These are phyloP conservation scores for Brachionus paranguensis DNA, from an alignment of 1,140 invertebrate species.

Conservation along the genomic window DNA sequence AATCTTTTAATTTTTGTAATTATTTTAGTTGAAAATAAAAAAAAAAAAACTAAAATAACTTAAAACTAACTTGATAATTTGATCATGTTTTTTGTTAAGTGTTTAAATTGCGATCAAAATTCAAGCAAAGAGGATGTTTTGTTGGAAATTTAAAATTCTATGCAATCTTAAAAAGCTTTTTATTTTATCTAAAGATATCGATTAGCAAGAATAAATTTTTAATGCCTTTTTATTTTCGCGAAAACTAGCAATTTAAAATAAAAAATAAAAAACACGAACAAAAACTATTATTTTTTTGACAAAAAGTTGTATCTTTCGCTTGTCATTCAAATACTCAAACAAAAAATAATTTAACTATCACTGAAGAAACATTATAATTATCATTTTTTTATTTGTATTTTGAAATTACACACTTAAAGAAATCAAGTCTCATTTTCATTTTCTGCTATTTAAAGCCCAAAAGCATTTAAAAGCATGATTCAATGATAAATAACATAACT, in stretches of 20 bases:
- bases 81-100: background rate
- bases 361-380: conserved; percentile 3
- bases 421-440: background rate
- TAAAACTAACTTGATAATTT: background rate
- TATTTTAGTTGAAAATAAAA: background rate
- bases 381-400: background rate
- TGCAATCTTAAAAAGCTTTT: background rate
- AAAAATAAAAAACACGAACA: background rate
- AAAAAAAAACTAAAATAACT: background rate
- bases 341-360: background rate
- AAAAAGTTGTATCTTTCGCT: background rate
- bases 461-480: background rate
- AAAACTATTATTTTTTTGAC: background rate
- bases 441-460: background rate
- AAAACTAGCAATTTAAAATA: background rate
- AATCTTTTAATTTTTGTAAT: background rate
- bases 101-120: background rate
- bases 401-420: conserved; percentile 4
- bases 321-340: background rate
- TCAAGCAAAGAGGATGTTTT: background rate
- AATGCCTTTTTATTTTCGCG: background rate
- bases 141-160: background rate
- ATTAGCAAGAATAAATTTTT: background rate
- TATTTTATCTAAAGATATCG: background rate
- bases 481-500: background rate